A percentile compares a stretch with the other conserved stretches of the same genome.
Evolutionary conservation across 2,113 vertebrate species (phyloP).

Genomic region (Tragulus kanchil): DNA sequence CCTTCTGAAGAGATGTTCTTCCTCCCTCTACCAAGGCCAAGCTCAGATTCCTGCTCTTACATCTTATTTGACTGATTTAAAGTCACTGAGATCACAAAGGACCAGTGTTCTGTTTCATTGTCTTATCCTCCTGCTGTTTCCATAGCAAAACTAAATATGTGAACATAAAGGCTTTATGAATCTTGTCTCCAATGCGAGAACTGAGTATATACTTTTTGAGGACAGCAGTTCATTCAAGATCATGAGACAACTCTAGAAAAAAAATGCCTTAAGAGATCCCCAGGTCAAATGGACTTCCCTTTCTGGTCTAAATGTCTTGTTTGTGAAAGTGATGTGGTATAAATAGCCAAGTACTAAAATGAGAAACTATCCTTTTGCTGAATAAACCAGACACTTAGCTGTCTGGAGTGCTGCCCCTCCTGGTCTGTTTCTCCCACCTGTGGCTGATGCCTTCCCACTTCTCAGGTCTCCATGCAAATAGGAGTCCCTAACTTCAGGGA

Average conservation of each 20-base stretch:
- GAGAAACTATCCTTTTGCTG: not conserved
- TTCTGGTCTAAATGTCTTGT: constrained; percentile 25
- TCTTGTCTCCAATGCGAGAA: not conserved
- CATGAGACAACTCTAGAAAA: not conserved
- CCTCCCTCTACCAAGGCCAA: not conserved
- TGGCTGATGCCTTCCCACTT: not conserved
- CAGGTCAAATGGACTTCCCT: not conserved
- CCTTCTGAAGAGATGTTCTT: not conserved
- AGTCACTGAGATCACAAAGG: not conserved
- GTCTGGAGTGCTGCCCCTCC: not conserved
- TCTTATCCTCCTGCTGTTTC: not conserved
- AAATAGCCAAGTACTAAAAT: not conserved
- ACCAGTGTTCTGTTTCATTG: not conserved
- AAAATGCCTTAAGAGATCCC: not conserved
- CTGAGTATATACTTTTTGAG: not conserved
- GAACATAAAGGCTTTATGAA: not conserved
- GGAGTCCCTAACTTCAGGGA: not conserved
- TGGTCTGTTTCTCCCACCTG: no score
- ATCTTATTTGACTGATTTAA: not conserved
- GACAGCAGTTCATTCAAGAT: constrained; percentile 4
- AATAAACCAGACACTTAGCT: not conserved
- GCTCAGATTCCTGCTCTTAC: not conserved
- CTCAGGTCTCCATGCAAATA: not conserved
- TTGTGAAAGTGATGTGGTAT: not conserved
- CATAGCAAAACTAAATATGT: not conserved